These are phyloP conservation scores for Leptinotarsa undecemlineata DNA, from an alignment of 1,140 invertebrate genomes.

Conservation along the genomic window DNA sequence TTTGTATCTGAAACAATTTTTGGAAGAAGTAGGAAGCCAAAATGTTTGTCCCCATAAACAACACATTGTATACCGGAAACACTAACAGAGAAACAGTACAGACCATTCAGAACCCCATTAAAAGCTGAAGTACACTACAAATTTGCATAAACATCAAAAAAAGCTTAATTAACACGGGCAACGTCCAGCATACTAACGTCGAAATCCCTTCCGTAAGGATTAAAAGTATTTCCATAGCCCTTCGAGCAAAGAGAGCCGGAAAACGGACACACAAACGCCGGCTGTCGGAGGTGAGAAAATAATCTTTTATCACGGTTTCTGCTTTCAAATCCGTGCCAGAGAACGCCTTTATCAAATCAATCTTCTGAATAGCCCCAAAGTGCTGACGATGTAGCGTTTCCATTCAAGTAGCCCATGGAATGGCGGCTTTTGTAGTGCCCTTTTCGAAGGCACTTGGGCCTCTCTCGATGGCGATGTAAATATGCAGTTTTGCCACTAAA, in stretches of 20 bases:
- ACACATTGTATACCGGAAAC: too few species aligned
- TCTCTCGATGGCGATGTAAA: constrained; percentile 28
- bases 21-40: too few species aligned
- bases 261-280: background rate
- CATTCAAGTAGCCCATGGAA: constrained; percentile 48
- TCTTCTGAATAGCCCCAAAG: constrained; percentile 48
- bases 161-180: too few species aligned
- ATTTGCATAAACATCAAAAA: too few species aligned
- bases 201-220: background rate
- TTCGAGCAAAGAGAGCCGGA: background rate
- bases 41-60: too few species aligned
- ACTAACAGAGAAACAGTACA: too few species aligned
- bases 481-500: background rate
- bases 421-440: constrained; percentile 46
- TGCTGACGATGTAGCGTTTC: constrained; percentile 46
- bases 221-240: constrained; percentile 2
- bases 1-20: too few species aligned
- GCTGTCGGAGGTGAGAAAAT: constrained; percentile 37
- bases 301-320: constrained; percentile 42
- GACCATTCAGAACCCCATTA: too few species aligned
- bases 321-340: constrained; percentile 42
- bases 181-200: too few species aligned
- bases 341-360: constrained; percentile 50
- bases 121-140: too few species aligned
- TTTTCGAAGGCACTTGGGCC: constrained; percentile 40